Conservation (phyloP, 1,140 invertebrate genomes). For the Neodiprion fabricii region DNA sequence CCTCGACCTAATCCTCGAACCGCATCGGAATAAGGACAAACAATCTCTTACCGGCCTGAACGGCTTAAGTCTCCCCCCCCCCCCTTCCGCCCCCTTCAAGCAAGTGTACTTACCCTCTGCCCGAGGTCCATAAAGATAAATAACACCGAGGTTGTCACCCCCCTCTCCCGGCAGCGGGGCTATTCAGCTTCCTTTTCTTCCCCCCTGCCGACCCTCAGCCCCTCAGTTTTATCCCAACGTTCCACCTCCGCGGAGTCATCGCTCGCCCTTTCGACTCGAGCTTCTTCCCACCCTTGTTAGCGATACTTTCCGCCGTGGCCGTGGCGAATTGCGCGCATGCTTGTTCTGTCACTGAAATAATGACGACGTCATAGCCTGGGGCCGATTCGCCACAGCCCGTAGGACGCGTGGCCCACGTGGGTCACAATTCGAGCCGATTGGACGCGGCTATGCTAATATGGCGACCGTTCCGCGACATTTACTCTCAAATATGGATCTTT, state of each 20-base stretch:
- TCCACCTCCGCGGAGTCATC: slow-evolving; percentile 29
- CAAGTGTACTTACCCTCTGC: slow-evolving; percentile 63
- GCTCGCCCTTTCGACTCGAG: slow-evolving; percentile 18
- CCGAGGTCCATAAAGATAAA: slow-evolving; percentile 63
- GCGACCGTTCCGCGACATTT: slow-evolving; percentile 62
- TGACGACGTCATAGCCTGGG: slow-evolving; percentile 59
- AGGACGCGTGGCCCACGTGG: slow-evolving; percentile 48
- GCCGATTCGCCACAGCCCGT: slow-evolving; percentile 53
- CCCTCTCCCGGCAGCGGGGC: slow-evolving; percentile 21
- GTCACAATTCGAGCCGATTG: slow-evolving; percentile 60
- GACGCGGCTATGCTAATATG: slow-evolving; percentile 62
- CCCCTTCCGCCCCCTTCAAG: slow-evolving; percentile 36
- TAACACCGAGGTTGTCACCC: slow-evolving; percentile 45
- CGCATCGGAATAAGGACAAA: slow-evolving; percentile 57
- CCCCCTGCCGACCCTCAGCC: slow-evolving; percentile 22
- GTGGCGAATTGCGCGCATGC: slow-evolving; percentile 58
- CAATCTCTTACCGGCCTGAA: slow-evolving; percentile 57
- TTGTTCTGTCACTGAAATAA: slow-evolving; percentile 61
- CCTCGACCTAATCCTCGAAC: slow-evolving; percentile 33
- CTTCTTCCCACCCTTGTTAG: slow-evolving; percentile 58
- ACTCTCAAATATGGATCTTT: slow-evolving; percentile 22
- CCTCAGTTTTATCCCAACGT: not conserved
- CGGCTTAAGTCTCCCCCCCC: slow-evolving; percentile 49
- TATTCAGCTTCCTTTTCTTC: slow-evolving; percentile 17
- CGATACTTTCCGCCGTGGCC: slow-evolving; percentile 44